These are phyloP conservation scores for Cecidostiba fungosa DNA, from an alignment of 2,888 invertebrate species.

Conservation along the genomic window DNA sequence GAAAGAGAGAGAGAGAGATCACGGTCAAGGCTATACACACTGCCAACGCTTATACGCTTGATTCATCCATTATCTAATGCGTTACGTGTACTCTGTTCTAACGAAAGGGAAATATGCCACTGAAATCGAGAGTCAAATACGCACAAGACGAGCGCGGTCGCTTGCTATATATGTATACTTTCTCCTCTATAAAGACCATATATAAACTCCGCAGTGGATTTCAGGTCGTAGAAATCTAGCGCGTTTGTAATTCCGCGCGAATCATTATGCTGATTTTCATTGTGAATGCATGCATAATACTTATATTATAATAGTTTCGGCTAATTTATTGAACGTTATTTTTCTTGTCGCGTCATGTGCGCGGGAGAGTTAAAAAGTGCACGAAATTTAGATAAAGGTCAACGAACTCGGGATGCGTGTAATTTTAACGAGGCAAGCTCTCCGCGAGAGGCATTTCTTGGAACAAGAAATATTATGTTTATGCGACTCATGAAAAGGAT, in stretches of 20 bases:
- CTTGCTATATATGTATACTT: neutral
- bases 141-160: neutral
- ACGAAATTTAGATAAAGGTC: slow-evolving; percentile 54
- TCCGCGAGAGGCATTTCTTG: neutral
- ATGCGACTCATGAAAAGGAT: slow-evolving; percentile 27
- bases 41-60: neutral
- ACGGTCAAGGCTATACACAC: slow-evolving; percentile 57
- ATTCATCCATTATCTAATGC: slow-evolving; percentile 56
- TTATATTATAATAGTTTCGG: neutral
- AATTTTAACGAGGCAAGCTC: slow-evolving; percentile 45
- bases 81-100: slow-evolving; percentile 50
- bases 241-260: neutral
- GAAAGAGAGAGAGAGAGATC: too few species aligned
- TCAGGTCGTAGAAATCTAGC: neutral
- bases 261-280: neutral
- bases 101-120: slow-evolving; percentile 55
- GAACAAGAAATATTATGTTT: neutral
- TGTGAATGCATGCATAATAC: neutral
- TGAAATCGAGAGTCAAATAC: slow-evolving; percentile 47
- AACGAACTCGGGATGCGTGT: slow-evolving; percentile 45
- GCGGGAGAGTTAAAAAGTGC: neutral
- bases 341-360: neutral
- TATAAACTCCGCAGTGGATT: neutral
- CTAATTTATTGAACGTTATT: neutral
- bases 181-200: neutral